A percentile compares a stretch with the other conserved stretches of the same genome.
Evolutionary conservation across 1,140 invertebrate species (phyloP).

Genomic region (Druon quercuslanigerum): DNA sequence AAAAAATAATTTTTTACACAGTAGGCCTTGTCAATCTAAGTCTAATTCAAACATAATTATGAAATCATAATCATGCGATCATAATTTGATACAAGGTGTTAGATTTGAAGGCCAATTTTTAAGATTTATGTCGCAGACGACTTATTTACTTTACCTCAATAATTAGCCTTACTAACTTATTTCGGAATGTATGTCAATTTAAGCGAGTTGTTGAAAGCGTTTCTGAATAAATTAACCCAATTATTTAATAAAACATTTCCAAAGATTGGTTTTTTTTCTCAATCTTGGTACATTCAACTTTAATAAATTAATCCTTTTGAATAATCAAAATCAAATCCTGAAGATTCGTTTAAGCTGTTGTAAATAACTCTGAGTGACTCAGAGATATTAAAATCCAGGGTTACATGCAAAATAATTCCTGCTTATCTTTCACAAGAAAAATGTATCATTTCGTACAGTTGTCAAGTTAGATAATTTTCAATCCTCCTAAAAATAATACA

Average conservation of each 20-base stretch:
- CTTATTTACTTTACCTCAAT: too few relatives aligned
- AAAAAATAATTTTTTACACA: too few relatives aligned
- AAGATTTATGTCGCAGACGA: too few relatives aligned
- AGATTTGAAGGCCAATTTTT: too few relatives aligned
- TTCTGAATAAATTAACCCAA: too few relatives aligned
- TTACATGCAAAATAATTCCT: slow-evolving; percentile 8
- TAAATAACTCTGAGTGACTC: background rate
- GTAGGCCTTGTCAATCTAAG: too few relatives aligned
- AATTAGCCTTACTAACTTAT: too few relatives aligned
- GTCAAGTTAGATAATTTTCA: slow-evolving; percentile 17
- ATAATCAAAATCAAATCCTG: background rate
- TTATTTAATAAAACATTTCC: background rate
- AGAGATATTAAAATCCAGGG: slow-evolving; percentile 7
- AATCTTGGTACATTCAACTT: slow-evolving; percentile 7
- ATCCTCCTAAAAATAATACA: background rate
- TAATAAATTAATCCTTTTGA: background rate
- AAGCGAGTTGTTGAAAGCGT: too few relatives aligned
- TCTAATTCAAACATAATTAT: too few relatives aligned
- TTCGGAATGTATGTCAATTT: too few relatives aligned
- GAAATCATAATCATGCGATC: too few relatives aligned
- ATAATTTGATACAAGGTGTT: too few relatives aligned
- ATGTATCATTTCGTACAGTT: slow-evolving; percentile 6
- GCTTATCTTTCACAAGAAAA: slow-evolving; percentile 17
- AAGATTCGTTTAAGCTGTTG: background rate
- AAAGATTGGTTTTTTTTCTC: background rate